phyloP scores from a whole-genome alignment of 2,888 invertebrate species.

The Mythimna ferrago region DNA sequence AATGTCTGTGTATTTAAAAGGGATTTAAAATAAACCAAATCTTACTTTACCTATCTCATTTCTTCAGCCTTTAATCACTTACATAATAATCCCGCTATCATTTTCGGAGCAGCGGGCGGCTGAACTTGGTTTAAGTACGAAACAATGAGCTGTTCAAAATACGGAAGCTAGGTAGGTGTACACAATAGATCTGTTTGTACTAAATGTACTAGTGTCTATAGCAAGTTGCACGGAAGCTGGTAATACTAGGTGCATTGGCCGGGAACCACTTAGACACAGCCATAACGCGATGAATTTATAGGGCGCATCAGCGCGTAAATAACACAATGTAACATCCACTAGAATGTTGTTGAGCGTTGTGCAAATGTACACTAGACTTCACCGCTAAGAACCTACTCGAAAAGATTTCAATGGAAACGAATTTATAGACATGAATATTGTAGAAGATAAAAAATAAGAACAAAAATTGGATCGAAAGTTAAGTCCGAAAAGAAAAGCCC shows the following conservation, averaged over 20 bases:
- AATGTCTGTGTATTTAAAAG: not conserved
- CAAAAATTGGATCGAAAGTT: slow-evolving; percentile 24
- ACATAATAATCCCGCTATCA: slow-evolving; percentile 29
- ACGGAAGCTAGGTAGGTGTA: slow-evolving; percentile 14
- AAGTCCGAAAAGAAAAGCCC: slow-evolving; percentile 33
- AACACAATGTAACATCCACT: slow-evolving; percentile 18
- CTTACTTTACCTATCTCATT: slow-evolving; percentile 35
- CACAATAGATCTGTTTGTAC: slow-evolving; percentile 25
- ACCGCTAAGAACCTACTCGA: not conserved
- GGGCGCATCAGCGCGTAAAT: slow-evolving; percentile 16
- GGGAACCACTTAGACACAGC: slow-evolving; percentile 36
- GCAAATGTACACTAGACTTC: slow-evolving; percentile 3
- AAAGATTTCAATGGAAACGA: not conserved
- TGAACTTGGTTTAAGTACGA: slow-evolving; percentile 32
- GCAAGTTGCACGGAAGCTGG: slow-evolving; percentile 16
- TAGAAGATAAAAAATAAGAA: slow-evolving; percentile 1
- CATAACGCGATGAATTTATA: slow-evolving; percentile 48
- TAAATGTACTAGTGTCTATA: slow-evolving; percentile 9
- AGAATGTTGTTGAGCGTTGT: slow-evolving; percentile 2
- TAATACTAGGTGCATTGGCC: slow-evolving; percentile 34
- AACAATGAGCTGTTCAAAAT: slow-evolving; percentile 41
- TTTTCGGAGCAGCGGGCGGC: slow-evolving; percentile 15
- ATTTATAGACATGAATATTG: not conserved
- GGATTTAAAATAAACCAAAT: slow-evolving; percentile 21
- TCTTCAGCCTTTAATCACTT: slow-evolving; percentile 29